phyloP scores from a whole-genome alignment of 1,140 invertebrate genomes.

The Microplitis demolitor region DNA sequence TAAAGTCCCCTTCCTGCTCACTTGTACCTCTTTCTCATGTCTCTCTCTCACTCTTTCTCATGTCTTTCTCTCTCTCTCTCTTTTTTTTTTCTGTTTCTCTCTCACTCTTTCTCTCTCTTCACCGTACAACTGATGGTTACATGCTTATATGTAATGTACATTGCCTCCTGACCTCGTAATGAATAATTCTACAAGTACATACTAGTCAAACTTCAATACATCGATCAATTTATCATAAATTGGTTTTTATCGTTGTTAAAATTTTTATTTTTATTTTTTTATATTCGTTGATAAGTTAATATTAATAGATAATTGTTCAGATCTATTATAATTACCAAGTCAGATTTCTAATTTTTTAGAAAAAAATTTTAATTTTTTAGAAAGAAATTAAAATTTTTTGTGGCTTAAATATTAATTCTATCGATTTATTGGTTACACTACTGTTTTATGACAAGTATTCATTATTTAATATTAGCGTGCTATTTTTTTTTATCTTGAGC shows the following conservation, averaged over 20 bases:
- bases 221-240: too few relatives aligned
- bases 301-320: too few relatives aligned
- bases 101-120: slow-evolving; percentile 29
- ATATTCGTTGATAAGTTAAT: too few relatives aligned
- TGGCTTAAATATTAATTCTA: background rate
- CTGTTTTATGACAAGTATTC: background rate
- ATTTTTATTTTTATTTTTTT: background rate
- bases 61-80: background rate
- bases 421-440: too few relatives aligned
- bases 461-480: background rate
- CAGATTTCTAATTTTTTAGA: background rate
- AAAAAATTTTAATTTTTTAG: background rate
- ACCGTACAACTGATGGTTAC: slow-evolving; percentile 14
- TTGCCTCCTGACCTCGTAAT: slow-evolving; percentile 30
- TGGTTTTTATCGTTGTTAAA: background rate
- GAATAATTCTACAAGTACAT: slow-evolving; percentile 36
- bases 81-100: background rate
- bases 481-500: background rate
- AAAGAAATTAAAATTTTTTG: background rate
- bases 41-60: background rate
- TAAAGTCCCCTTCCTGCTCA: background rate
- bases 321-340: too few relatives aligned
- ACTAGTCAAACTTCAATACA: slow-evolving; percentile 8
- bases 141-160: slow-evolving; percentile 24
- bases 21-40: background rate